Base-by-base conservation (phyloP, 2,888 invertebrate genomes). In the Syritta pipiens region DNA sequence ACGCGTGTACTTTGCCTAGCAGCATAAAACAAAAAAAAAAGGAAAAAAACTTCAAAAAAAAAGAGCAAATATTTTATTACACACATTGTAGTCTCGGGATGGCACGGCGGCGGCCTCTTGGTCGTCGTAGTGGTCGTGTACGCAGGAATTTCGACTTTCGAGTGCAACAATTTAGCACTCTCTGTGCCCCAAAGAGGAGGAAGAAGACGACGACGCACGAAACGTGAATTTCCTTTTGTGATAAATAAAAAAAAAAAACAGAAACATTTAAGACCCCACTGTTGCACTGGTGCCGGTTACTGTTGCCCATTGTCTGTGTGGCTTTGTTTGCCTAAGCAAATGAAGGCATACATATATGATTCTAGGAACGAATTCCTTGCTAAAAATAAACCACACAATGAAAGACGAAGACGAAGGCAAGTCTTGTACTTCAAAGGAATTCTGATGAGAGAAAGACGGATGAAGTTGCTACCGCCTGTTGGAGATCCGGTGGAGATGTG, bases 291-390 rank as follows among this genome's bases (percentile, higher is more conserved):
- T 5, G 14, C 24, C 32, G 32, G 22, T 20, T 12, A 24, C 53
- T 14, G 26, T 32, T 37, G 22, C 44, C 65, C n/a, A 74, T 72
- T 72, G 77, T 74, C 72, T 62, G 60, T 53, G 30, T 26, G 3
- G 24, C 74, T 51, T 62, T 76, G 67, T 62, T 72, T 67, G 67
- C 46, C 49, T 62, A 74, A 68, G 74, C 79, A 79, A 79, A 77
- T 77, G n/a, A n/a, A n/a, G n/a, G n/a, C n/a, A n/a, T n/a, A n/a
- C n/a, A n/a, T n/a, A 60, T 49, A 48, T 42, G 67, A 67, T 79
- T 79, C 79, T 68, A 68, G 67, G 79, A 79, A 79, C 57, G 49
- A 55, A 79, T 74, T 79, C 79, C 62, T 79, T 79, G 74, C 55
- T 74, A 49, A 60, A 67, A 74, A 57, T 55, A 74, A 67, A 67